phyloP scores from a whole-genome alignment of 2,113 vertebrate genomes.

The Ceyx cyanopectus region DNA sequence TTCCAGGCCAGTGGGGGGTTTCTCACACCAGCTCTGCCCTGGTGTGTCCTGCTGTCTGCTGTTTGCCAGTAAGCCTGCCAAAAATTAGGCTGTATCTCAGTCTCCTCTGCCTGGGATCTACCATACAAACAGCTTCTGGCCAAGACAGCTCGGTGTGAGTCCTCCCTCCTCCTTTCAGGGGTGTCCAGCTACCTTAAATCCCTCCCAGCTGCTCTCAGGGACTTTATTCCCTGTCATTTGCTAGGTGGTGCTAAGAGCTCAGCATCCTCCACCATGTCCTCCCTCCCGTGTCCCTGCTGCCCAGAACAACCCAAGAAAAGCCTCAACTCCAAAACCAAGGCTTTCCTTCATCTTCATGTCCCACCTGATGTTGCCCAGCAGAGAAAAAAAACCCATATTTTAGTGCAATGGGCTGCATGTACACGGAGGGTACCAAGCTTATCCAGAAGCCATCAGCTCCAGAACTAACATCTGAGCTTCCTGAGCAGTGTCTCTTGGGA shows the following conservation, averaged over 20 bases:
- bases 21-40: neutral
- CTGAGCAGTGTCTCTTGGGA: conserved; percentile 2
- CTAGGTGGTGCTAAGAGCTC: neutral
- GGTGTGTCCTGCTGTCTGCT: neutral
- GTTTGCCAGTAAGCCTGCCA: neutral
- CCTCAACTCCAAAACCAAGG: neutral
- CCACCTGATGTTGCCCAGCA: neutral
- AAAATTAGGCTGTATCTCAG: neutral
- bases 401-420: neutral
- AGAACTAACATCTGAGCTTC: neutral
- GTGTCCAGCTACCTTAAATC: neutral
- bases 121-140: neutral
- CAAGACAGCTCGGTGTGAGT: neutral
- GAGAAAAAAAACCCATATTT: neutral
- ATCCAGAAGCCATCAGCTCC: neutral
- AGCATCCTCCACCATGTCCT: fast-evolving
- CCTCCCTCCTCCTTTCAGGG: neutral
- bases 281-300: neutral
- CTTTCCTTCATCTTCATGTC: neutral
- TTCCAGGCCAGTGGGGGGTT: neutral
- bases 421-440: neutral
- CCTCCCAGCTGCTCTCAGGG: neutral
- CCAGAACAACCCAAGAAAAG: neutral
- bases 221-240: neutral
- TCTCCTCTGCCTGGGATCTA: neutral